Percentiles rank a stretch among this genome's conserved stretches.
Evolutionary conservation across 2,888 invertebrate species (phyloP).

Genomic region (Cephus nigrinus): DNA sequence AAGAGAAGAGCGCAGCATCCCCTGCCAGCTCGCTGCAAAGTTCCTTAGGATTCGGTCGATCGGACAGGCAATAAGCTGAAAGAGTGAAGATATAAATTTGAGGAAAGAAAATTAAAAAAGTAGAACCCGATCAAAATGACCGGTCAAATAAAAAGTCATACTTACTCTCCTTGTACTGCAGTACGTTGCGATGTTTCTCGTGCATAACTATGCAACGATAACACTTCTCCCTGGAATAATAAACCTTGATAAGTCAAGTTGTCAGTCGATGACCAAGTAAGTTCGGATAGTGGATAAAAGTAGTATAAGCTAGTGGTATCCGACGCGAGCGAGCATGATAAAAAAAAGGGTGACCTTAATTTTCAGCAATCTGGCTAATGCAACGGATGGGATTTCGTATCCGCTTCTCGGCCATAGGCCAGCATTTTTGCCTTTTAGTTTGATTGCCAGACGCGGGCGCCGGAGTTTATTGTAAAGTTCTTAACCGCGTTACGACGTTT

Average conservation of each 20-base stretch:
- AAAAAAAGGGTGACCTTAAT: constrained; percentile 27
- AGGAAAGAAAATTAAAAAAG: constrained; percentile 7
- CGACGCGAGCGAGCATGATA: not conserved
- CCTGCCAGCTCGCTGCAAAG: constrained; percentile 78
- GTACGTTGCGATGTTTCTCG: constrained; percentile 79
- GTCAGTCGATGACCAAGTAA: not conserved
- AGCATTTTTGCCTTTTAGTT: constrained; percentile 43
- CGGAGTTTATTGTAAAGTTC: constrained; percentile 34
- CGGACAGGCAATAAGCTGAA: constrained; percentile 72
- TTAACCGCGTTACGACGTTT: constrained; percentile 30
- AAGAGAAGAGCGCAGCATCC: constrained; percentile 79
- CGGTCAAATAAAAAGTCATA: not conserved
- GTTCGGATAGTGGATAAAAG: not conserved
- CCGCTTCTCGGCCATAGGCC: constrained; percentile 8
- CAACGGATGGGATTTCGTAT: constrained; percentile 9
- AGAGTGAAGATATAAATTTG: constrained; percentile 13
- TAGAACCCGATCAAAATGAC: not conserved
- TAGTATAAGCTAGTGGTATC: not conserved
- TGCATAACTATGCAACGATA: constrained; percentile 82
- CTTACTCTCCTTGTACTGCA: constrained; percentile 85
- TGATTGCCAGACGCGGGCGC: constrained; percentile 32
- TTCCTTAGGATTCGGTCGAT: constrained; percentile 70
- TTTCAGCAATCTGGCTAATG: constrained; percentile 41
- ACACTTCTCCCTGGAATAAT: constrained; percentile 75
- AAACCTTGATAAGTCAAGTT: not conserved